Evolutionary conservation across 2,797 vertebrate genomes (phyloP).

Genomic region (Nannoperca australis): DNA sequence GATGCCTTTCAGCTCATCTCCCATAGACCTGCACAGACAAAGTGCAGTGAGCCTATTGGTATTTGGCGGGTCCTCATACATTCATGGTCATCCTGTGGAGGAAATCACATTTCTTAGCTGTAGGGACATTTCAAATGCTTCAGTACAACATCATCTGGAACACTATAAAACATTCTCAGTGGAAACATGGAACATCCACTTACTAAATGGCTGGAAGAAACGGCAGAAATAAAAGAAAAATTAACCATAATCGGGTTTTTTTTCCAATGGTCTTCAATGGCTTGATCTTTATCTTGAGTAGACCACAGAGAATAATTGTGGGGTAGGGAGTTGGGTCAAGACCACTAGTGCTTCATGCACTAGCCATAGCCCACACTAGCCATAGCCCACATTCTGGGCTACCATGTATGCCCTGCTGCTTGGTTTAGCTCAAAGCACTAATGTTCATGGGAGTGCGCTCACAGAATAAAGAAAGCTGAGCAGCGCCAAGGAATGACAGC

Average conservation of each 20-base stretch:
- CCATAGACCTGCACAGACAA: neutral
- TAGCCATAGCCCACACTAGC: conserved; percentile 28
- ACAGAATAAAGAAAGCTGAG: conserved; percentile 51
- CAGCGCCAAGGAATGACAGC: conserved; percentile 54
- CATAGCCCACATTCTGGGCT: too few species aligned
- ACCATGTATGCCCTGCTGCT: conserved; percentile 57
- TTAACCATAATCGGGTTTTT: neutral
- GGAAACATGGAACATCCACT: conserved; percentile 42
- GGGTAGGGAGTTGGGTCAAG: neutral
- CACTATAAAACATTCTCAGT: conserved; percentile 18
- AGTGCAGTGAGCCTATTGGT: conserved; percentile 2
- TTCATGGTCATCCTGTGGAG: conserved; percentile 5
- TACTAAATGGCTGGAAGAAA: conserved; percentile 19
- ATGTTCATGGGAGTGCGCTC: conserved; percentile 56
- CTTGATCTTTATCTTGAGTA: conserved; percentile 46
- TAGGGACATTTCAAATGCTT: conserved; percentile 9
- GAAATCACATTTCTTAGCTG: conserved; percentile 24
- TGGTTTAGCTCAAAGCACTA: conserved; percentile 64
- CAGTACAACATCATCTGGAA: neutral
- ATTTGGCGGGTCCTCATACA: neutral
- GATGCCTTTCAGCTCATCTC: conserved; percentile 4
- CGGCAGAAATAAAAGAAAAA: conserved; percentile 16
- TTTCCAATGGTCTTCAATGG: conserved; percentile 37
- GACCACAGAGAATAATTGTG: conserved; percentile 27
- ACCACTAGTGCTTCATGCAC: conserved; percentile 31